Conservation (phyloP, 2,797 vertebrate genomes). For the Triplophysa yarkandensis region DNA sequence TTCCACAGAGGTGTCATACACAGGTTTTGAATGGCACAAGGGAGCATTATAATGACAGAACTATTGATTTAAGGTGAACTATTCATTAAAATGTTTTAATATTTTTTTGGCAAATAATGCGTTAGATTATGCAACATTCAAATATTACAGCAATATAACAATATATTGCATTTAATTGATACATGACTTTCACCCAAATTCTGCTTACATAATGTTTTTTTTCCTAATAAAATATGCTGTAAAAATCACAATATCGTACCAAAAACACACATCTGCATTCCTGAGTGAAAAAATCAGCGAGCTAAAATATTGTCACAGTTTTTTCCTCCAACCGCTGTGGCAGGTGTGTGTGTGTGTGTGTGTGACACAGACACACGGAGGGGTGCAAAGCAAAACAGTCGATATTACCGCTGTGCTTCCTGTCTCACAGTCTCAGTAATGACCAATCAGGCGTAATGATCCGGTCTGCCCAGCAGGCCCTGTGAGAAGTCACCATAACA, state of each 20-base stretch:
- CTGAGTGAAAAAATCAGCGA: background rate
- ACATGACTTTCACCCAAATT: no score
- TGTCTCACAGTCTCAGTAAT: constrained; percentile 39
- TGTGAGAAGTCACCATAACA: constrained; percentile 43
- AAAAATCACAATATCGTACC: background rate
- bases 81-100: no score
- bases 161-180: no score
- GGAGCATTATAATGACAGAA: no score
- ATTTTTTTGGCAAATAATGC: no score
- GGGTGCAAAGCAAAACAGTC: constrained; percentile 39
- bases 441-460: constrained; percentile 43
- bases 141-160: no score
- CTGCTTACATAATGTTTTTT: no score
- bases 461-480: constrained; percentile 36
- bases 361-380: constrained; percentile 23
- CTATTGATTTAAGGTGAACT: no score
- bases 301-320: constrained; percentile 4
- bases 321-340: background rate
- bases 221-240: background rate
- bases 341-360: constrained; percentile 37
- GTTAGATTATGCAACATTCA: no score
- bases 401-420: constrained; percentile 44
- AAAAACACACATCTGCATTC: background rate
- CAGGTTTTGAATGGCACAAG: no score
- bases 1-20: no score